Conservation (phyloP, 2,888 invertebrate species). For the Lathronympha strigana region DNA sequence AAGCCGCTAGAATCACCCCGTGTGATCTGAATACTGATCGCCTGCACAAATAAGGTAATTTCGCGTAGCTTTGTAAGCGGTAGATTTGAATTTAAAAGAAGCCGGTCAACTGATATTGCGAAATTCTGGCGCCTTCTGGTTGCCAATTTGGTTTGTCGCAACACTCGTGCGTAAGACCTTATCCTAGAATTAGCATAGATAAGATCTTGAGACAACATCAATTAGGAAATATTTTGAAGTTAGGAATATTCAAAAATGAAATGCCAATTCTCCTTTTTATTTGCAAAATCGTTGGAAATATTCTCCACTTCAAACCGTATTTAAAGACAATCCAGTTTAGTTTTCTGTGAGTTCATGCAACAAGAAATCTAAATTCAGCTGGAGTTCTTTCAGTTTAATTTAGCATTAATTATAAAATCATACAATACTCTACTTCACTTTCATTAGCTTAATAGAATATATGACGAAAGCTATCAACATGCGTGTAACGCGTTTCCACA, state of each 20-base stretch:
- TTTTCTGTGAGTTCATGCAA: too few relatives aligned
- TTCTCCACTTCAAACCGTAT: too few relatives aligned
- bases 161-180: conserved; percentile 19
- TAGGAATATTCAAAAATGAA: background rate
- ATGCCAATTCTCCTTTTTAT: too few relatives aligned
- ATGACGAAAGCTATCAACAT: background rate
- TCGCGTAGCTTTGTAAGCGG: conserved; percentile 21
- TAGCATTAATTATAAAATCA: background rate
- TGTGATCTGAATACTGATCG: conserved; percentile 52
- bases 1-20: conserved; percentile 24
- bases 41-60: conserved; percentile 37
- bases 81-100: conserved; percentile 39
- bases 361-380: too few relatives aligned
- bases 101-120: conserved; percentile 23
- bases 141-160: conserved; percentile 27
- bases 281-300: too few relatives aligned
- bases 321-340: too few relatives aligned
- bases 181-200: background rate
- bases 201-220: background rate
- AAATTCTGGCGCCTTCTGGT: conserved; percentile 20
- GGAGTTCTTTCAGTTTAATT: too few relatives aligned
- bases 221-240: background rate
- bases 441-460: background rate
- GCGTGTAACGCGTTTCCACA: background rate
- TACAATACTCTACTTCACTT: background rate